Conservation (phyloP, 2,797 vertebrate genomes). For the Epinephelus awoara region DNA sequence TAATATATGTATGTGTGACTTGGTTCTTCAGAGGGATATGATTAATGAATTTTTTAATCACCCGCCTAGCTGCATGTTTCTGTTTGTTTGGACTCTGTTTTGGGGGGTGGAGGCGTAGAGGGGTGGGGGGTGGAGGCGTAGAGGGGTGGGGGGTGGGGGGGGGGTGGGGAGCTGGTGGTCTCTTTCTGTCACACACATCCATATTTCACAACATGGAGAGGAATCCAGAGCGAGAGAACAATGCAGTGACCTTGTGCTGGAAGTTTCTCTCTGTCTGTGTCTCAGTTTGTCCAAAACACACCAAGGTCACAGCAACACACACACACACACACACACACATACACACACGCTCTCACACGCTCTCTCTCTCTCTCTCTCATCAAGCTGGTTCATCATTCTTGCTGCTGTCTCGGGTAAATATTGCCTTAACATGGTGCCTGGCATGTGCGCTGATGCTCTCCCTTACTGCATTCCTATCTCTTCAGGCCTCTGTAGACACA, state of each 20-base stretch:
- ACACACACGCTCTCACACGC: constrained; percentile 13
- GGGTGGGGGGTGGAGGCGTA: neutral
- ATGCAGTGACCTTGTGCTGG: constrained; percentile 70
- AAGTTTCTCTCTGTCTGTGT: constrained; percentile 36
- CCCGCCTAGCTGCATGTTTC: neutral
- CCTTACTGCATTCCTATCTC: constrained; percentile 64
- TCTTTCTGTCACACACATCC: constrained; percentile 39
- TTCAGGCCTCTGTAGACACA: constrained; percentile 52
- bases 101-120: neutral
- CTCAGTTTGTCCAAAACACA: constrained; percentile 51
- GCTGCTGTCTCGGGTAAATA: constrained; percentile 60
- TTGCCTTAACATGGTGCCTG: constrained; percentile 57
- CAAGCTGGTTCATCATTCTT: constrained; percentile 46
- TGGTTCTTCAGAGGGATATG: constrained; percentile 32
- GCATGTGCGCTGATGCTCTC: constrained; percentile 41
- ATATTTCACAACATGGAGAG: constrained; percentile 61
- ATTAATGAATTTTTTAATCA: constrained; percentile 48
- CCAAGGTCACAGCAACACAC: constrained; percentile 60
- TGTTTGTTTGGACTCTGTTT: constrained; percentile 49
- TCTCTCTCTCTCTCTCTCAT: constrained; percentile 9
- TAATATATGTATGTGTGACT: constrained; percentile 68
- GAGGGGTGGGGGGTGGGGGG: too few species aligned
- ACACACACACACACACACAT: too few species aligned
- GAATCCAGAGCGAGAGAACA: constrained; percentile 72
- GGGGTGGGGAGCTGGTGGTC: neutral